Percentiles rank a stretch among this genome's conserved stretches.
Evolutionary conservation across 2,113 vertebrate species (phyloP).

Genomic region (Malurus elegans): DNA sequence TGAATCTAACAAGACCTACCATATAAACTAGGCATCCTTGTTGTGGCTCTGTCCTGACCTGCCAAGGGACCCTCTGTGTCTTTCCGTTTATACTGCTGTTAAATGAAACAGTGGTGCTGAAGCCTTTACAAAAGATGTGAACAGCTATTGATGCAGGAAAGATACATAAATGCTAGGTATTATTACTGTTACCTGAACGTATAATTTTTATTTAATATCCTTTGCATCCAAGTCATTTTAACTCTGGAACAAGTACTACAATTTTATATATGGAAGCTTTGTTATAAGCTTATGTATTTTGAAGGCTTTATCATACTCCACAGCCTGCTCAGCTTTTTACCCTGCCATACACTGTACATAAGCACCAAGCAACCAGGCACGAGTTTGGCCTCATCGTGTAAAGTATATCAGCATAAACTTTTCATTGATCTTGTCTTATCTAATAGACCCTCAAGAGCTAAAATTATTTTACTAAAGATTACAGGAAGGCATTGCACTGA

Average conservation of each 20-base stretch:
- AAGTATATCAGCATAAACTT: neutral
- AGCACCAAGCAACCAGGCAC: neutral
- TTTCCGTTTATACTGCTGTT: neutral
- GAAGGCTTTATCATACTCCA: neutral
- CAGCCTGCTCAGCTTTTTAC: neutral
- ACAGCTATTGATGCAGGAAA: neutral
- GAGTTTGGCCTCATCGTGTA: neutral
- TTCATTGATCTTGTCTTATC: neutral
- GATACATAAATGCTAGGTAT: neutral
- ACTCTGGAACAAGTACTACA: neutral
- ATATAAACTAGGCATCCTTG: neutral
- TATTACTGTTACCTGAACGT: neutral
- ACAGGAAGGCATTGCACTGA: neutral
- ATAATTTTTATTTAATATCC: neutral
- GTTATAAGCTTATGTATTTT: rapidly evolving
- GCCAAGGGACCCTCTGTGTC: neutral
- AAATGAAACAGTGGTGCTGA: neutral
- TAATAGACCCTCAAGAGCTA: neutral
- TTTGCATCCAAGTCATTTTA: neutral
- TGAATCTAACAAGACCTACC: neutral
- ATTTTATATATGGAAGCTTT: neutral
- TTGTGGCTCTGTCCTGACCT: neutral
- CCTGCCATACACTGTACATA: neutral
- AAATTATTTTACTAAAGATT: neutral
- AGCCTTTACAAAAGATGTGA: neutral